Conservation (phyloP, 2,797 vertebrate genomes). For the Octomys mimax region DNA sequence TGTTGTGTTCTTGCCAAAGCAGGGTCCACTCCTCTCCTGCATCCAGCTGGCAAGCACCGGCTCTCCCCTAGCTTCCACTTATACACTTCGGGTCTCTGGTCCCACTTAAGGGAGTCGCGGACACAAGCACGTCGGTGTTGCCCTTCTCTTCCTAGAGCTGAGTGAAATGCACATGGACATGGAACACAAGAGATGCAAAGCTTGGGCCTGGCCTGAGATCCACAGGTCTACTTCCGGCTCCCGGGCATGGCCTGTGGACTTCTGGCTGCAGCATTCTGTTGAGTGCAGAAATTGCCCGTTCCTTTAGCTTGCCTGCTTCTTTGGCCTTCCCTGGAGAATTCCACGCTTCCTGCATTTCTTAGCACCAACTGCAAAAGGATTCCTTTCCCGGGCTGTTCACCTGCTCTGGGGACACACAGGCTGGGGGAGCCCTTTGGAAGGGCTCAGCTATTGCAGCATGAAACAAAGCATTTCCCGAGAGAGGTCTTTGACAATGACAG, state of each 20-base stretch:
- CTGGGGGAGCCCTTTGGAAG: not conserved
- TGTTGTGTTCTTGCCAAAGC: rapidly evolving
- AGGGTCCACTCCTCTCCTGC: rapidly evolving
- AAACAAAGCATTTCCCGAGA: not conserved
- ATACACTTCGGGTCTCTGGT: rapidly evolving
- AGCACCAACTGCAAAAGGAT: not conserved
- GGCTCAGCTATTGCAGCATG: rapidly evolving
- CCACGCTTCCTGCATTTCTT: not conserved
- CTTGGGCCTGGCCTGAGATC: not conserved
- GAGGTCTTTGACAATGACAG: rapidly evolving
- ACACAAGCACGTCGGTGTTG: rapidly evolving
- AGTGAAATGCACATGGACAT: rapidly evolving
- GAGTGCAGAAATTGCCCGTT: rapidly evolving
- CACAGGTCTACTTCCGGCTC: not conserved
- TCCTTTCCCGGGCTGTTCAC: not conserved
- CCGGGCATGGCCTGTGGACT: not conserved
- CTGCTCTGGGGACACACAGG: not conserved
- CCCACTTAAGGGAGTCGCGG: not conserved
- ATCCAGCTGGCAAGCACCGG: rapidly evolving
- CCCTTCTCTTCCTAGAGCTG: not conserved
- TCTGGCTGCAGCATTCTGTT: rapidly evolving
- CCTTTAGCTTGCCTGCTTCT: not conserved
- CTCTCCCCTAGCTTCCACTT: rapidly evolving
- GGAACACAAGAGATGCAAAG: rapidly evolving
- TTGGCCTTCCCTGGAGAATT: rapidly evolving